Base-by-base conservation (phyloP, 2,113 vertebrate genomes). In the Stegastes partitus region DNA sequence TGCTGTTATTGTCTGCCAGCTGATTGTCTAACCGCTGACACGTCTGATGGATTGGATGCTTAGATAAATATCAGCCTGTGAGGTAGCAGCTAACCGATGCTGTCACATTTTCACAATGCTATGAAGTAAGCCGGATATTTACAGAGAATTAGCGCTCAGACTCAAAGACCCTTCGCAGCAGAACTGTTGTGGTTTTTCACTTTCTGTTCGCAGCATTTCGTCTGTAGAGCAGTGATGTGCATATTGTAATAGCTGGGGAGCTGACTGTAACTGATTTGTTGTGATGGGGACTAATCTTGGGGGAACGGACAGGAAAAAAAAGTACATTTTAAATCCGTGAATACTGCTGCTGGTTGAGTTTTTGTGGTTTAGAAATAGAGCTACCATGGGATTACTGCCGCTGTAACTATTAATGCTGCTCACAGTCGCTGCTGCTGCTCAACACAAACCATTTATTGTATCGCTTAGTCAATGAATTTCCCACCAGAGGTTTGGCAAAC, bases 31-130 rank as follows among this genome's bases (percentile, higher is more conserved):
- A 63, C 51, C 44, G 2, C 25, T 39, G 61, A 49, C 61, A 50
- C 19, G 7, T 62, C 28, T 21, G 49, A 77, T 67, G 42, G 68
- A 71, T 72, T 42, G 28, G 16, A 37, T 3, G 22, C 19, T 83
- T 34, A 51, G 51, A 64, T 68, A n/a, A 64, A 64, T 74, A 63
- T 57, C 81, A 78, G 39, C 22, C 2, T 42, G 68, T 49, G 25
- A 55, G 5, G 25, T 37, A 3, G 23, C 15, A 10, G 50, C 50
- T 18, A 12, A 62, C 19, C 8, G 16, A 22, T 11, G 19, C 57
- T 16, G 9, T 56, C 22, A 42, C 23, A 57, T 61, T 49, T 21
- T 22, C 21, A 26, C 39, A 55, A n/a, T 21, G 16, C 14, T 1
- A 10, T 10, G 8, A 51, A 68, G 31, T 14, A 19, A 45, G 11